Base-by-base conservation (phyloP, 2,797 vertebrate species). In the Margarornis squamiger region DNA sequence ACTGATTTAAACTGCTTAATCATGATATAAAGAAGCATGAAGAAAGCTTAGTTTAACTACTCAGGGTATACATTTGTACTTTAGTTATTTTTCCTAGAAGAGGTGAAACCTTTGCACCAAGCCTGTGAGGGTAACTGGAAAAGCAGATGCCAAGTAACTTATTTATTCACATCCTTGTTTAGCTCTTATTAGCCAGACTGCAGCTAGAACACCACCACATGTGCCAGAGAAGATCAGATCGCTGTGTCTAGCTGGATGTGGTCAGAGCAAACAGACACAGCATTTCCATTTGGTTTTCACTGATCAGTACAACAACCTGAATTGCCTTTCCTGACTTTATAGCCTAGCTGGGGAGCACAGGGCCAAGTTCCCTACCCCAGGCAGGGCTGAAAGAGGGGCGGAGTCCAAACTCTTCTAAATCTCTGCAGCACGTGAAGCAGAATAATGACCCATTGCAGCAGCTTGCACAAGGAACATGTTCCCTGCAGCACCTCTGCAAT, bases 281-380 rank as follows among this genome's bases (percentile, higher is more conserved):
- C 46, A 26, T 13, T 75, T 16, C 10, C 30, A 83, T 27, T 72
- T 36, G 38, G 20, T 93, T 92, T 79, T 36, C 45, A 49, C 16
- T 20, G 36, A 79, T 45, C 46, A 39, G 23, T 26, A 76, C 57
- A 23, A 58, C 5, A 3, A 86, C 23, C 39, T 52, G 1, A 76
- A 79, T n/a, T n/a, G 16, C 20, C 26, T 66, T 54, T 32, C 72
- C 3, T 72, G 58, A 78, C 39, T 54, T 66, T 20, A 72, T 34
- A 52, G 45, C 57, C 63, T 22, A 66, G 48, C 61, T 62, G 45
- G 7, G 14, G 22, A 84, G 38, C 71, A 82, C 29, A 3, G 1
- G 0, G 52, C 66, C 65, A 74, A 29, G 30, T 5, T 63, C 58
- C 43, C 57, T 14, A 39, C 10, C 36, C 0, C 0, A 82, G 36